Evolutionary conservation across 2,888 invertebrate genomes (phyloP), one percentile per base, ranked within the genome.

Genomic region (Macaria notata): DNA sequence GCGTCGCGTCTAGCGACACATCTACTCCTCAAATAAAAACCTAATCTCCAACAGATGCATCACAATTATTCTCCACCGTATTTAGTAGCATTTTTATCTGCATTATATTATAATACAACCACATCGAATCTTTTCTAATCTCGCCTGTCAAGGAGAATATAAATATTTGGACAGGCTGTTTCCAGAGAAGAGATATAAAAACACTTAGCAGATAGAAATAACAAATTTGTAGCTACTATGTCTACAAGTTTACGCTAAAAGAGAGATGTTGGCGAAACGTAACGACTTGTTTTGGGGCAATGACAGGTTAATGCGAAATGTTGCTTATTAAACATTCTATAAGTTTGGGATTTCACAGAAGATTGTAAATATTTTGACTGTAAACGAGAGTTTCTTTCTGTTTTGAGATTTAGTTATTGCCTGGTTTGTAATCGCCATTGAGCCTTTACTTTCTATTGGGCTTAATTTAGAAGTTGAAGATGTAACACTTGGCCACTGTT

Each of bases 21-120:
- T 78, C 82, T 83, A 83, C 79, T 83, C 84, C 83, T 80, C 71
- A 68, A 76, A 72, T 74, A 73, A 79, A 83, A 39, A 79, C 68
- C 65, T 63, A 62, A 62, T 36, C 45, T 51, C 41, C 52, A 19
- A 51, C 54, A 56, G 29, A 59, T 44, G 43, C 36, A 38, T 42
- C 19, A 8, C 31, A 49, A 53, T 33, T 29, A 45, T 51, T 48
- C 9, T 9, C 41, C 41, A 4, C 4, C 7, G 7, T 33, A 38
- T 19, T 39, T 56, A 41, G 41, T 54, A 30, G 30, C 50, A 50
- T 39, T 51, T 46, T 55, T 46, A 46, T 56, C 46, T 56, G 47
- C 53, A 60, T 53, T 47, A n/a, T 53, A 60, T 39, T 44, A 19
- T 8, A 50, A 47, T 45, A 31, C 3, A 30, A 36, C 19, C 2